Evolutionary conservation across 2,888 invertebrate genomes (phyloP).

Genomic region (Drosophila borealis): DNA sequence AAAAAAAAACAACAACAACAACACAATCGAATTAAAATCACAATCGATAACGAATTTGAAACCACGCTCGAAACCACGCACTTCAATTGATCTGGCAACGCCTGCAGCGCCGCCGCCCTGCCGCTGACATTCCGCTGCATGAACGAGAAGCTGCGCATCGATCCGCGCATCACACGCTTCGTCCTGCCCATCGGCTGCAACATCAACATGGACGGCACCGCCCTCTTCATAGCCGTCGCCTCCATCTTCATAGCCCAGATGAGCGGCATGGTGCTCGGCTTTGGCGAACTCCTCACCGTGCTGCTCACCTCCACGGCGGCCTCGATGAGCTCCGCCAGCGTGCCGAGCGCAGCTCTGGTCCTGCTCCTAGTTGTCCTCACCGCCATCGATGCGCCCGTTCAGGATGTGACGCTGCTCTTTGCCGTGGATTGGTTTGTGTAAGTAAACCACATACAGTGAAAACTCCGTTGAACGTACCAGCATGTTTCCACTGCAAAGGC

Average conservation of each 20-base stretch:
- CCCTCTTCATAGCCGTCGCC: conserved; percentile 94
- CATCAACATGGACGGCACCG: conserved; percentile 97
- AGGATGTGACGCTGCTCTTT: conserved; percentile 92
- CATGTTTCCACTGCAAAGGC: too few relatives aligned
- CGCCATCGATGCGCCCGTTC: conserved; percentile 92
- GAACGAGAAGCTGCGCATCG: conserved; percentile 93
- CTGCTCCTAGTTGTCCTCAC: conserved; percentile 92
- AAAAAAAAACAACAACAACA: conserved; percentile 24
- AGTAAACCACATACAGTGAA: conserved; percentile 84
- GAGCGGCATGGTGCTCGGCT: conserved; percentile 91
- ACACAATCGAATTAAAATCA: conserved; percentile 14
- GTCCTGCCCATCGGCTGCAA: conserved; percentile 96
- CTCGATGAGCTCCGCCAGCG: conserved; percentile 94
- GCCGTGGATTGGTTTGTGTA: conserved; percentile 97
- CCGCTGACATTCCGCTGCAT: conserved; percentile 94
- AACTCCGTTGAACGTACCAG: background rate
- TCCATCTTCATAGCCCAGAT: conserved; percentile 94
- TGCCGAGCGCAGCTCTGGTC: conserved; percentile 94
- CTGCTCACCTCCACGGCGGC: conserved; percentile 93
- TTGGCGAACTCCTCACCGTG: conserved; percentile 94
- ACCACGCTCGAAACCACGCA: background rate
- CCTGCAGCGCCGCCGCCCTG: conserved; percentile 92
- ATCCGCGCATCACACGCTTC: conserved; percentile 93
- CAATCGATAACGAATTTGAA: conserved; percentile 10
- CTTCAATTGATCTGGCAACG: conserved; percentile 31